These are phyloP conservation scores for Echinometra lucunter DNA, from an alignment of 53 echinoderm and acorn worm genomes.

Conservation along the genomic window DNA sequence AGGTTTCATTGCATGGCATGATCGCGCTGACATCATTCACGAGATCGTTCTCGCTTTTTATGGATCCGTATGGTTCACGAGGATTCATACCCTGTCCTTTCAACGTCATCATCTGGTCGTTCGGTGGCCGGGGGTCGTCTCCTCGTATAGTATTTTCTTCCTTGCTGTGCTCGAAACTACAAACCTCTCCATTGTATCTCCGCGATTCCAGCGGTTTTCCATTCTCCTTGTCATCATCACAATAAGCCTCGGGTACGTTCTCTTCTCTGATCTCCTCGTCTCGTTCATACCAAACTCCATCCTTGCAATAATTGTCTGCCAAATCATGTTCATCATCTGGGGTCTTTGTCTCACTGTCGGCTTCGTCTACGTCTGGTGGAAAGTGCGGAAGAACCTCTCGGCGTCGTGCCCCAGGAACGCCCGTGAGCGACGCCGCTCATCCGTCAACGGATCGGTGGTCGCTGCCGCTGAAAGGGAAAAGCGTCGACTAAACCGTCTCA, in stretches of 20 bases:
- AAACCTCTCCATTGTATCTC: slow-evolving; percentile 71
- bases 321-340: slow-evolving; percentile 80
- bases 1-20: slow-evolving; percentile 70
- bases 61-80: slow-evolving; percentile 78
- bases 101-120: slow-evolving; percentile 82
- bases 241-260: slow-evolving; percentile 71
- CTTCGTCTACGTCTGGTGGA: slow-evolving; percentile 73
- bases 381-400: slow-evolving; percentile 74
- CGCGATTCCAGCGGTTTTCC: slow-evolving; percentile 73
- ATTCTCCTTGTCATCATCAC: slow-evolving; percentile 71
- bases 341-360: slow-evolving; percentile 71
- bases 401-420: slow-evolving; percentile 54
- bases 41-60: slow-evolving; percentile 65
- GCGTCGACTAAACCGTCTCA: slow-evolving; percentile 73
- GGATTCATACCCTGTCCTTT: slow-evolving; percentile 73
- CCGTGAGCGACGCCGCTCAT: slow-evolving; percentile 29
- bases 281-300: slow-evolving; percentile 70
- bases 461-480: slow-evolving; percentile 47
- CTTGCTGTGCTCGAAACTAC: slow-evolving; percentile 82
- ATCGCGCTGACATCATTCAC: slow-evolving; percentile 66
- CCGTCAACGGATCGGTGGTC: slow-evolving; percentile 17
- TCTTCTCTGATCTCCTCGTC: slow-evolving; percentile 78
- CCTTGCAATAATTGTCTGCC: slow-evolving; percentile 72
- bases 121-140: slow-evolving; percentile 79
- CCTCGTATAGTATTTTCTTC: slow-evolving; percentile 80